Evolutionary conservation across 2,888 invertebrate genomes (phyloP).

Genomic region (Torymus texanus): DNA sequence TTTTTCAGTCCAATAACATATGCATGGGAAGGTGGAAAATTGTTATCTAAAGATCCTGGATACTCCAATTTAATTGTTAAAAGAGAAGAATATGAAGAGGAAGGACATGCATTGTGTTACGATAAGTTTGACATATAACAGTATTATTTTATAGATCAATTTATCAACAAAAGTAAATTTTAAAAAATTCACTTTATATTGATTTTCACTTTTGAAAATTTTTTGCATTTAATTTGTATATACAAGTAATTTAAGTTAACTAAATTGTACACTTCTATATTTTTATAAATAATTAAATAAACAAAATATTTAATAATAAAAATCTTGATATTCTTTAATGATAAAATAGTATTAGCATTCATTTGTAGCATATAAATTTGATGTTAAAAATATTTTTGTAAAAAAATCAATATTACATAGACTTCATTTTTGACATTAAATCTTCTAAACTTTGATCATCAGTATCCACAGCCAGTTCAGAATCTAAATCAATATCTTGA

Average conservation of each 20-base stretch:
- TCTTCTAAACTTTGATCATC: conserved; percentile 87
- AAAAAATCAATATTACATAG: conserved; percentile 78
- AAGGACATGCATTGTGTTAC: conserved; percentile 81
- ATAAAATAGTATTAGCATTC: conserved; percentile 36
- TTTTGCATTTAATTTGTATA: conserved; percentile 44
- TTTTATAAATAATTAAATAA: conserved; percentile 38
- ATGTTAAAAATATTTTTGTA: conserved; percentile 18
- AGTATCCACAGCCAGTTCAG: conserved; percentile 76
- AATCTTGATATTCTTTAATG: conserved; percentile 28
- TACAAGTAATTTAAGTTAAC: conserved; percentile 41
- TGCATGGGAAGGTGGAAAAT: conserved; percentile 92
- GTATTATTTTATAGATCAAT: conserved; percentile 39
- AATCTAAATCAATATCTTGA: conserved; percentile 69
- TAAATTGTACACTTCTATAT: conserved; percentile 23
- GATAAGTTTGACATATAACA: conserved; percentile 77
- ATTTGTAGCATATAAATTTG: conserved; percentile 26
- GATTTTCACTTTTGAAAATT: not conserved
- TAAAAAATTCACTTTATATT: not conserved
- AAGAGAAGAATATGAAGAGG: conserved; percentile 92
- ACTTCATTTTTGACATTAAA: conserved; percentile 94
- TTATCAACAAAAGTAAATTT: conserved; percentile 14
- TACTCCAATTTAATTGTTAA: conserved; percentile 86
- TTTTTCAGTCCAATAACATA: conserved; percentile 85
- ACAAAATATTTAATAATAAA: conserved; percentile 34
- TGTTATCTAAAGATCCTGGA: conserved; percentile 83